Base-by-base conservation (phyloP, 2,888 invertebrate genomes). In the Sinelater perroti region DNA sequence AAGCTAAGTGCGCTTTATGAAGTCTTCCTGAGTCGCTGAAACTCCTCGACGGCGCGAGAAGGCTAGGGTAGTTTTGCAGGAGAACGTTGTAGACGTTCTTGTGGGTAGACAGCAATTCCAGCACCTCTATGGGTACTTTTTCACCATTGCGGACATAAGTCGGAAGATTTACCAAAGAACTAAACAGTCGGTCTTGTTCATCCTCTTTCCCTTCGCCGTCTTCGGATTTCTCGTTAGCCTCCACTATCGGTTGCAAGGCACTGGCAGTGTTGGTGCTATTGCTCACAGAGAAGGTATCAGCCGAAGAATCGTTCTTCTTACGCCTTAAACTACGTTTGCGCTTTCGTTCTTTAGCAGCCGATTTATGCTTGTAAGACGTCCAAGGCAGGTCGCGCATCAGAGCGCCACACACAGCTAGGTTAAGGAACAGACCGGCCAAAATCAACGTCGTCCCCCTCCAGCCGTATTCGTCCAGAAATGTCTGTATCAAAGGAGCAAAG, bases 401-500 rank as follows among this genome's bases (percentile, higher is more conserved):
- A 60, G 89, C 82, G 0, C 93, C 93, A 74, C 91, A 93, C 1
- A 91, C 88, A 7, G 88, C 87, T 75, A 93, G 85, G 75, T 93
- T 91, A 21, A 93, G 78, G 73, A 94, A 91, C 47, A 91, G 62
- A 0, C 91, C 93, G 1, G 91, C 89, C 35, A 93, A 75, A 54
- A 93, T 88, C n/a, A 93, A 77, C 1, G 90, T 89, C 6, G 92
- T 90, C 1, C 91, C 92, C 33, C 91, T 82, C 93, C 93, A 93
- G 0, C 90, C 90, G 75, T 90, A 93, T 70, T 89, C 87, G 35
- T 85, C 85, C 13, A 93, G 78, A 20, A 93, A 81, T 63, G 84
- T 80, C 70, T 90, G 87, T 11, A 88, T 90, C 54, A 93, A 75
- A 1, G 93, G 93, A 5, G 93, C 91, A 73, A 93, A 93, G 52